phyloP scores from a whole-genome alignment of 1,140 invertebrate genomes.

The Drosophila melanica region DNA sequence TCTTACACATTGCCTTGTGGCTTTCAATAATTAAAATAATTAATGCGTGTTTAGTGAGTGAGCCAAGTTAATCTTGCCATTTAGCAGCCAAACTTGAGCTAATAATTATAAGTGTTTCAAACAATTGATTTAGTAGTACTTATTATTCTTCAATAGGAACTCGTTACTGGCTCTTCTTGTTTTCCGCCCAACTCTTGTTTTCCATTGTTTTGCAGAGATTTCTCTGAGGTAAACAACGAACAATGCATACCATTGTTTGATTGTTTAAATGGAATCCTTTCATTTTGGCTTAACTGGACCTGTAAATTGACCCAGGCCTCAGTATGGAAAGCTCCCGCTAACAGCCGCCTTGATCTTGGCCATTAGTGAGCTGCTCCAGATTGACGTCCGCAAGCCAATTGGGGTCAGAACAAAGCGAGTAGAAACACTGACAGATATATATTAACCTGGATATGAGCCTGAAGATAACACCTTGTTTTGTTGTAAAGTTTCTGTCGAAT shows the following conservation, averaged over 20 bases:
- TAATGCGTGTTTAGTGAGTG: too few species aligned
- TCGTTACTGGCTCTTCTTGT: background rate
- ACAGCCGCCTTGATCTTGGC: constrained; percentile 44
- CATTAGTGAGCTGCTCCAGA: constrained; percentile 31
- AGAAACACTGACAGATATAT: background rate
- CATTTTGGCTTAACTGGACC: constrained; percentile 34
- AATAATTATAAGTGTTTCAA: background rate
- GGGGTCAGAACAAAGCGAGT: constrained; percentile 21
- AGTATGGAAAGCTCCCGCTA: constrained; percentile 2
- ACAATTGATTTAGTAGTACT: background rate
- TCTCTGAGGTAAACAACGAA: constrained; percentile 40
- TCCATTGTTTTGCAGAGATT: constrained; percentile 33
- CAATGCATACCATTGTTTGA: constrained; percentile 66
- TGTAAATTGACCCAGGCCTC: constrained; percentile 46
- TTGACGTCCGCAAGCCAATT: constrained; percentile 15
- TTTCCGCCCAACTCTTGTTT: constrained; percentile 9
- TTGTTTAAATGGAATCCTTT: constrained; percentile 50
- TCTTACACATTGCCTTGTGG: too few species aligned
- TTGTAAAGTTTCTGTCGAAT: constrained; percentile 52
- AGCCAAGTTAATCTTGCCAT: background rate
- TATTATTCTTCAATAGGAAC: constrained; percentile 1
- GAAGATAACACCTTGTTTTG: constrained; percentile 25
- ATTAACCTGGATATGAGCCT: constrained; percentile 14
- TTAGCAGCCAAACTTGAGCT: background rate
- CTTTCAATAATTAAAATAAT: too few species aligned